A percentile compares a stretch with the other conserved stretches of the same genome.
phyloP scores from a whole-genome alignment of 2,113 vertebrate genomes.

The Lophura nycthemera region DNA sequence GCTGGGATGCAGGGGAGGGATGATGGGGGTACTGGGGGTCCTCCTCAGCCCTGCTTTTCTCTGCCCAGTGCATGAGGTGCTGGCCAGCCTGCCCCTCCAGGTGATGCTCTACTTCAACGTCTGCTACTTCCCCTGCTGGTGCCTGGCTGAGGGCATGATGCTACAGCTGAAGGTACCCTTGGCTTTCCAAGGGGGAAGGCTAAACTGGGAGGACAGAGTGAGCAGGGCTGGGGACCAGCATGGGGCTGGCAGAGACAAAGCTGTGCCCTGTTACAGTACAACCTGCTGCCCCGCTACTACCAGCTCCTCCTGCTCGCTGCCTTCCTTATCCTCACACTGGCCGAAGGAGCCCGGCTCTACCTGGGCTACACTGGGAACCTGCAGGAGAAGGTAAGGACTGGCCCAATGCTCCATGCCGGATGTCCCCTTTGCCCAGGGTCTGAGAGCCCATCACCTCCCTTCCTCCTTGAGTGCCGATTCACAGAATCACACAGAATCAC shows the following conservation, averaged over 20 bases:
- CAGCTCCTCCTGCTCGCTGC: conserved; percentile 83
- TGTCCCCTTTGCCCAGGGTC: neutral
- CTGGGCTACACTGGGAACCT: conserved; percentile 88
- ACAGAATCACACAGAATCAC: neutral
- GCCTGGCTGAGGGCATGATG: conserved; percentile 83
- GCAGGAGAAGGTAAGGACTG: conserved; percentile 80
- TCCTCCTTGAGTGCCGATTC: neutral
- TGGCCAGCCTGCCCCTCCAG: conserved; percentile 86
- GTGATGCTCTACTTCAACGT: conserved; percentile 88
- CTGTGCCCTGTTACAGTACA: conserved; percentile 72
- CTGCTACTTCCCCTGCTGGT: conserved; percentile 86
- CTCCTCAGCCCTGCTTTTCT: neutral
- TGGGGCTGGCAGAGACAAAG: neutral
- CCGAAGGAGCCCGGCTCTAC: conserved; percentile 81
- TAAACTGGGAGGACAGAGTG: neutral
- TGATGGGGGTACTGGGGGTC: neutral
- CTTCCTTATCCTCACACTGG: conserved; percentile 77
- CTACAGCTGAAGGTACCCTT: conserved; percentile 84
- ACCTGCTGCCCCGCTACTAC: conserved; percentile 82
- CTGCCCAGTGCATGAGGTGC: conserved; percentile 68
- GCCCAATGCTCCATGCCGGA: neutral
- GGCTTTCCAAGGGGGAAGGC: no score
- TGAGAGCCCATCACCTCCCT: accelerated
- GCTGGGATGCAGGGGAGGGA: neutral
- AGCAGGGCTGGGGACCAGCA: neutral